Conservation (phyloP, 1,140 invertebrate genomes). For the Holotrichia oblita region DNA sequence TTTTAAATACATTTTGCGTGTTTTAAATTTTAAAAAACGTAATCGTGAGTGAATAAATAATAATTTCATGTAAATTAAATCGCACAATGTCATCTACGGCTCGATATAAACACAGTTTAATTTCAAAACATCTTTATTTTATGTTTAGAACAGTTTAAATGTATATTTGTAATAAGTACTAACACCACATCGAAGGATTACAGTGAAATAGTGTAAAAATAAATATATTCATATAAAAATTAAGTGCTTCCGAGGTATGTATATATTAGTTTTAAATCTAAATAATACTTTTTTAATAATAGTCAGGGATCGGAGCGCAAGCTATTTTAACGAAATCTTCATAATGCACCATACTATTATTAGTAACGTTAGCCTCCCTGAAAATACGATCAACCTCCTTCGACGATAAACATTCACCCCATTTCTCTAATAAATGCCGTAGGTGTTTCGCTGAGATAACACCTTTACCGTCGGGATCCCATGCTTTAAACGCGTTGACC, state of each 20-base stretch:
- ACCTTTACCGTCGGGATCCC: slow-evolving; percentile 78
- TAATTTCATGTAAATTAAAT: slow-evolving; percentile 3
- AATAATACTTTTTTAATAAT: slow-evolving; percentile 71
- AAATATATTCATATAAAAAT: not conserved
- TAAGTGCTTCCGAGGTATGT: slow-evolving; percentile 31
- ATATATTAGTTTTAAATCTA: not conserved
- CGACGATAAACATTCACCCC: slow-evolving; percentile 90
- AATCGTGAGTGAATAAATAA: not conserved
- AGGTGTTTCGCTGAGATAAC: slow-evolving; percentile 84
- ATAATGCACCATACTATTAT: slow-evolving; percentile 85
- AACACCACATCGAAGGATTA: not conserved
- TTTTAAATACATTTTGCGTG: not conserved
- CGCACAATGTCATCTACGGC: not conserved
- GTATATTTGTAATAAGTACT: slow-evolving; percentile 1
- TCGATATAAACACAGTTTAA: not conserved
- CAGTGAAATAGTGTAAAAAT: not conserved
- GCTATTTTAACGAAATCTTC: slow-evolving; percentile 94
- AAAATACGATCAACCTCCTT: slow-evolving; percentile 96
- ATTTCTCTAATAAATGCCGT: slow-evolving; percentile 86
- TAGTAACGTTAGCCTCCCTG: slow-evolving; percentile 87
- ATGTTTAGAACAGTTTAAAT: slow-evolving; percentile 9
- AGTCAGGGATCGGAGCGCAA: slow-evolving; percentile 93
- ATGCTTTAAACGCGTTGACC: slow-evolving; percentile 87
- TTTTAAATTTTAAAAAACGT: not conserved
- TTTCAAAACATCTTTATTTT: not conserved